A percentile compares a stretch with the other conserved stretches of the same genome.
phyloP scores from a whole-genome alignment of 2,888 invertebrate species.

The Diplolepis rosae region DNA sequence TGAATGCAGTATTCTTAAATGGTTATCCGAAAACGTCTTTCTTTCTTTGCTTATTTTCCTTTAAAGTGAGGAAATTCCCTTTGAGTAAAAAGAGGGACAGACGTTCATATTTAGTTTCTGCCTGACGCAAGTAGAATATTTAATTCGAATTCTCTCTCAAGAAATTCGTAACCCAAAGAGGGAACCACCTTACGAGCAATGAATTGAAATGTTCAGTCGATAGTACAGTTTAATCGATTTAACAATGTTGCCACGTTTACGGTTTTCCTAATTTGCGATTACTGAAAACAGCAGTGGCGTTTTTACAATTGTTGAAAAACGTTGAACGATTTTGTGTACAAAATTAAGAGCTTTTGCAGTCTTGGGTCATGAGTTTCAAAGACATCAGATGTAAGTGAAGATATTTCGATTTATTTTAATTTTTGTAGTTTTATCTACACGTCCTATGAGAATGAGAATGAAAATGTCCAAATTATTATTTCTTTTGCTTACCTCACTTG shows the following conservation, averaged over 20 bases:
- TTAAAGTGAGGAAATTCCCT: constrained; percentile 48
- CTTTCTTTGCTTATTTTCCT: constrained; percentile 34
- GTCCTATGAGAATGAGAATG: too few relatives aligned
- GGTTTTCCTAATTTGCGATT: constrained; percentile 40
- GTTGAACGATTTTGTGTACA: background rate
- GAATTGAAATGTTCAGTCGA: constrained; percentile 35
- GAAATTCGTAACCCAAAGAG: background rate
- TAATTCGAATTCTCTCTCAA: constrained; percentile 43
- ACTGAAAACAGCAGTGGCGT: constrained; percentile 43
- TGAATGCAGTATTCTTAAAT: background rate
- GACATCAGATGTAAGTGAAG: background rate
- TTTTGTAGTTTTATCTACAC: background rate
- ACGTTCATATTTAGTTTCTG: constrained; percentile 34
- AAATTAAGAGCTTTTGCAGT: background rate
- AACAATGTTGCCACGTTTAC: constrained; percentile 54
- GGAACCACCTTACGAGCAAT: constrained; percentile 48
- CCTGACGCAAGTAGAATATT: constrained; percentile 44
- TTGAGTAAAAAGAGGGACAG: constrained; percentile 43
- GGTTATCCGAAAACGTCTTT: background rate
- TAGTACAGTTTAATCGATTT: constrained; percentile 48
- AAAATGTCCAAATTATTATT: too few relatives aligned
- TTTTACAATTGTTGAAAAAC: background rate
- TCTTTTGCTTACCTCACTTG: too few relatives aligned
- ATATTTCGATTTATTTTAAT: background rate
- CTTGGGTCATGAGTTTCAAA: constrained; percentile 19